Evolutionary conservation across 1,140 invertebrate species (phyloP), one percentile per base, ranked within the genome.

Genomic region (Drosophila sp.): DNA sequence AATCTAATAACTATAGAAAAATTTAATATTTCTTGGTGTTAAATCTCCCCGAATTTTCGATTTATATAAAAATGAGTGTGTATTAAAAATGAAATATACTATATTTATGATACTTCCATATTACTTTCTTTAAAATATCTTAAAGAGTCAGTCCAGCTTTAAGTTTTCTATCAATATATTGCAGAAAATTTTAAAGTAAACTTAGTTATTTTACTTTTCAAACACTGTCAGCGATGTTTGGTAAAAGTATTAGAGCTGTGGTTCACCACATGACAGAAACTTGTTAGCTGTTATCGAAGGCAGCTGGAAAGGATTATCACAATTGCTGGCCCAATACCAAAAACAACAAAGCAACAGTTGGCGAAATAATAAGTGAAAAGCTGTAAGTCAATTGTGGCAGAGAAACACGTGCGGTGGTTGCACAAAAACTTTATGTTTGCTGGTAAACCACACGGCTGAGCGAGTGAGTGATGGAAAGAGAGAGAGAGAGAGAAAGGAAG

Each of bases 371-470:
- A 53, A 70, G 65, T 75, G 64, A 87, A 80, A 75, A 81, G 73
- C 80, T 78, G 70, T 58, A 72, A 80, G 80, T 75, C 82, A 84
- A 84, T 87, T 87, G 82, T 66, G 78, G 74, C 27, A 36, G 6
- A 45, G 14, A 21, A 53, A 54, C 70, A 72, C 63, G 63, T 72
- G 70, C 63, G 63, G 9, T 21, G 70, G 13, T 72, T 72, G 63
- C 53, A 59, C 53, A 67, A 72, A 53, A 67, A 67, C 14, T 72
- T 72, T 72, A 43, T 58, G 40, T 72, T 59, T 67, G 64, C 11
- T 51, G 62, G 36, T 38, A 18, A 46, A 53, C 63, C 54, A 29
- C 45, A 57, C n/a, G 41, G 6, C 41, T 7, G 41, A 43, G 41
- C 2, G 1, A 43, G 2, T 0, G 1, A 43, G 40, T 6, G 7